Evolutionary conservation across 2,113 vertebrate species (phyloP).

Genomic region (Spheniscus mendiculus): DNA sequence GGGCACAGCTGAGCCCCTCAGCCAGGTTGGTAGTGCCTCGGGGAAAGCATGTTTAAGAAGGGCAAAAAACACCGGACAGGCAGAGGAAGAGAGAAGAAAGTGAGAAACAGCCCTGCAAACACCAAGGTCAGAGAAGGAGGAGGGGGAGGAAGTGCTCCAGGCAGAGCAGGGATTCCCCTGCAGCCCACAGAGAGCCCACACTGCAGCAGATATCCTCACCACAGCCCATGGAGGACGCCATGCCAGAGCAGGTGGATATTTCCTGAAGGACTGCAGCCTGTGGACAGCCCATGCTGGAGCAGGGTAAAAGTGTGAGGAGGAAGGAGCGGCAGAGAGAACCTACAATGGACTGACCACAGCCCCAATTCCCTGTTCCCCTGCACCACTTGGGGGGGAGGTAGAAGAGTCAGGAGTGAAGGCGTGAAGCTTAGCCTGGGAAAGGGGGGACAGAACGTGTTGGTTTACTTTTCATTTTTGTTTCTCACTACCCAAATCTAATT

Average conservation of each 20-base stretch:
- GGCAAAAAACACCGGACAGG: not conserved
- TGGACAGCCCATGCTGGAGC: not conserved
- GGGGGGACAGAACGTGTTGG: rapidly evolving
- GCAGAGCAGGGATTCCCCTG: not conserved
- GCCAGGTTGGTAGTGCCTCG: not conserved
- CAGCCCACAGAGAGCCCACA: not conserved
- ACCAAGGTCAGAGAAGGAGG: not conserved
- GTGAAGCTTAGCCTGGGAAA: not conserved
- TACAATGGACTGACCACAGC: not conserved
- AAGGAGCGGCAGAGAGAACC: not conserved
- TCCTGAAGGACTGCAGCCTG: not conserved
- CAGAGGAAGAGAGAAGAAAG: not conserved
- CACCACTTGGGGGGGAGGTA: rapidly evolving
- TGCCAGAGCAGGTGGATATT: not conserved
- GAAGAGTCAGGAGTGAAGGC: too few relatives aligned
- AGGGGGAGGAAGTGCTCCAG: not conserved
- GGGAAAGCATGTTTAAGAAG: not conserved
- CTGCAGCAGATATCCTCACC: not conserved
- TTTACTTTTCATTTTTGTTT: not conserved
- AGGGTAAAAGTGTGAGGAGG: not conserved
- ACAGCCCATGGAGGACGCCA: not conserved
- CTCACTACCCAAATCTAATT: not conserved
- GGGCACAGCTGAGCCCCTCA: not conserved
- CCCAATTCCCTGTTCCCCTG: not conserved
- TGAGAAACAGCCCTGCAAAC: not conserved